These are phyloP conservation scores for Acleris literana DNA, from an alignment of 2,888 invertebrate species.

Conservation along the genomic window DNA sequence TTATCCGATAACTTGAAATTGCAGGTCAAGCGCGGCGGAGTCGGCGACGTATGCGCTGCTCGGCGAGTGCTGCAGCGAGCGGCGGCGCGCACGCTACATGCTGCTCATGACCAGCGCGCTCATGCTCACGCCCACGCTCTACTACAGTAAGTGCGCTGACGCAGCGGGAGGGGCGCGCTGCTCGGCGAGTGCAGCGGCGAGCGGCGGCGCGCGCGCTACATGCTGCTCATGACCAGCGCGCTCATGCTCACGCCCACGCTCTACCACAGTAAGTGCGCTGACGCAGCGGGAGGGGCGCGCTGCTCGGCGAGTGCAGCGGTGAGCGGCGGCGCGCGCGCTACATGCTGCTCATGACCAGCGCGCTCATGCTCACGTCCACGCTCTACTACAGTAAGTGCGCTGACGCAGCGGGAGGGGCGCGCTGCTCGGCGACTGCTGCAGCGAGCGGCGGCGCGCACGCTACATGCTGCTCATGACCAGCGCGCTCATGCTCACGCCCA, in stretches of 20 bases:
- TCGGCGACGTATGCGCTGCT: conserved; percentile 84
- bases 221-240: conserved; percentile 74
- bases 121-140: conserved; percentile 70
- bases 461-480: conserved; percentile 76
- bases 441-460: conserved; percentile 57
- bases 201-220: conserved; percentile 63
- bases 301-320: conserved; percentile 82
- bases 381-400: conserved; percentile 61
- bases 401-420: conserved; percentile 48
- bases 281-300: conserved; percentile 49
- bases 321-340: conserved; percentile 62
- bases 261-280: conserved; percentile 59
- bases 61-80: conserved; percentile 79
- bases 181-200: conserved; percentile 20
- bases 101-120: conserved; percentile 72
- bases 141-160: conserved; percentile 56
- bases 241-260: conserved; percentile 71
- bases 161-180: no score
- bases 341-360: conserved; percentile 74
- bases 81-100: conserved; percentile 68
- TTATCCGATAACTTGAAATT: not conserved
- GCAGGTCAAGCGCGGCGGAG: conserved; percentile 74
- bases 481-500: conserved; percentile 71
- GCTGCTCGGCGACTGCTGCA: conserved; percentile 82
- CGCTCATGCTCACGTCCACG: conserved; percentile 71